Conservation (phyloP, 2,888 invertebrate species). For the Cheilosia soror region DNA sequence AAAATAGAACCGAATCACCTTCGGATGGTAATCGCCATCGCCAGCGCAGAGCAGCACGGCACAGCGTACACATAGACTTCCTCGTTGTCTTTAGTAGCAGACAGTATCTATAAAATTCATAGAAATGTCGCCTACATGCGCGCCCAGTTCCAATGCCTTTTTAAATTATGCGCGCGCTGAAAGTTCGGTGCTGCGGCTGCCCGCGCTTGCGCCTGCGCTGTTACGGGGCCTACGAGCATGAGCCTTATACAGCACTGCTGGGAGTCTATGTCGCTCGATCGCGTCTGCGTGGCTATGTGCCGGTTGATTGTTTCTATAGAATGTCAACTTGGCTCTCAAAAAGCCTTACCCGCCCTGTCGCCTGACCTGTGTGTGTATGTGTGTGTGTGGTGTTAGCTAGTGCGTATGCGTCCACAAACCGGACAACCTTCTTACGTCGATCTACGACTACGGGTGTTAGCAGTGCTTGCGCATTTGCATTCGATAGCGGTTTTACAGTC, state of each 20-base stretch:
- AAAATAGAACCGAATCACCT: constrained; percentile 75
- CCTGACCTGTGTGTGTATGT: constrained; percentile 28
- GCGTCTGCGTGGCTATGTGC: constrained; percentile 56
- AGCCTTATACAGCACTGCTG: constrained; percentile 51
- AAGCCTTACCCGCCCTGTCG: constrained; percentile 58
- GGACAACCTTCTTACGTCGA: constrained; percentile 71
- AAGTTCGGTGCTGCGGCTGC: constrained; percentile 60
- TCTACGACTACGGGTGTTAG: constrained; percentile 55
- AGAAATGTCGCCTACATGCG: constrained; percentile 76
- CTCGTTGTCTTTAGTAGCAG: constrained; percentile 74
- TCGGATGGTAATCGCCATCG: constrained; percentile 73
- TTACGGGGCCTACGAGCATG: constrained; percentile 24
- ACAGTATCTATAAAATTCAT: constrained; percentile 75
- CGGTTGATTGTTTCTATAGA: constrained; percentile 66
- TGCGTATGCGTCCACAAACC: constrained; percentile 54
- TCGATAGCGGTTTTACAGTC: constrained; percentile 55
- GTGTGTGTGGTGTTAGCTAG: constrained; percentile 12
- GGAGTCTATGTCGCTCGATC: constrained; percentile 44
- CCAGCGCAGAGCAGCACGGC: constrained; percentile 39
- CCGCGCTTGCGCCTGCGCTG: constrained; percentile 23
- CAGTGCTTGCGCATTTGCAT: constrained; percentile 61
- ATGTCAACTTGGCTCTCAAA: constrained; percentile 68
- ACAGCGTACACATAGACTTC: constrained; percentile 65
- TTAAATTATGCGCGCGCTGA: constrained; percentile 72
- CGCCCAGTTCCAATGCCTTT: constrained; percentile 72